Conservation (phyloP, 2,888 invertebrate genomes). For the Lycia hirtaria region DNA sequence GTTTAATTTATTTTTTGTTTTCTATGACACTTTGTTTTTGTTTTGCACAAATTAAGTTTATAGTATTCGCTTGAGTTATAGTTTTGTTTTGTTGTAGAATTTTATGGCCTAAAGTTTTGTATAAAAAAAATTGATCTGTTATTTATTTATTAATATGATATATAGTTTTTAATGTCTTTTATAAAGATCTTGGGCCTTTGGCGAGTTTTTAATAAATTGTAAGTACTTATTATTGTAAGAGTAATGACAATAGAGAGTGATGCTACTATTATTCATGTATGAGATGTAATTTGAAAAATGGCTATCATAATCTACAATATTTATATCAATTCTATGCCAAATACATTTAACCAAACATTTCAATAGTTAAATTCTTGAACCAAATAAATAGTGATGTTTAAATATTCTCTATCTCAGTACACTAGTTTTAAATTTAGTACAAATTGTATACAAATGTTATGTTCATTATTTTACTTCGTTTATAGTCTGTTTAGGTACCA, state of each 20-base stretch:
- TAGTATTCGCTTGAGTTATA: conserved; percentile 43
- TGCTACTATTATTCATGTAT: conserved; percentile 40
- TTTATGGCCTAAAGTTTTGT: conserved; percentile 53
- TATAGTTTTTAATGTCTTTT: conserved; percentile 24
- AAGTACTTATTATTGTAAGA: conserved; percentile 39
- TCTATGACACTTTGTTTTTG: conserved; percentile 56
- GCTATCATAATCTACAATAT: conserved; percentile 26
- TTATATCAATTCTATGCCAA: conserved; percentile 47
- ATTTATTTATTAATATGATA: conserved; percentile 26
- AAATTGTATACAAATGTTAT: conserved; percentile 15
- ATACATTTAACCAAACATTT: conserved; percentile 53
- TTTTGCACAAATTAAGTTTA: conserved; percentile 54
- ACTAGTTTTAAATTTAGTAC: conserved; percentile 33
- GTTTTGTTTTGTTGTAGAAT: conserved; percentile 41
- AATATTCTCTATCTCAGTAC: conserved; percentile 29
- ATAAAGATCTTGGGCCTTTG: conserved; percentile 41
- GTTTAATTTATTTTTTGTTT: conserved; percentile 48
- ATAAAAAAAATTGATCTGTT: conserved; percentile 38
- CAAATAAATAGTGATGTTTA: conserved; percentile 44
- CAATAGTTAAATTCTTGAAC: conserved; percentile 48
- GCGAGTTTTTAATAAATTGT: conserved; percentile 42
- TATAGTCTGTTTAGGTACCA: too few species aligned
- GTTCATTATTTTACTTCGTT: background rate
- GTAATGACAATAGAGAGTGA: conserved; percentile 42
- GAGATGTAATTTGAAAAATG: conserved; percentile 26